Percentiles rank a stretch among this genome's conserved stretches.
Evolutionary conservation across 2,888 invertebrate genomes (phyloP).

Genomic region (Drosophila mayaguana): DNA sequence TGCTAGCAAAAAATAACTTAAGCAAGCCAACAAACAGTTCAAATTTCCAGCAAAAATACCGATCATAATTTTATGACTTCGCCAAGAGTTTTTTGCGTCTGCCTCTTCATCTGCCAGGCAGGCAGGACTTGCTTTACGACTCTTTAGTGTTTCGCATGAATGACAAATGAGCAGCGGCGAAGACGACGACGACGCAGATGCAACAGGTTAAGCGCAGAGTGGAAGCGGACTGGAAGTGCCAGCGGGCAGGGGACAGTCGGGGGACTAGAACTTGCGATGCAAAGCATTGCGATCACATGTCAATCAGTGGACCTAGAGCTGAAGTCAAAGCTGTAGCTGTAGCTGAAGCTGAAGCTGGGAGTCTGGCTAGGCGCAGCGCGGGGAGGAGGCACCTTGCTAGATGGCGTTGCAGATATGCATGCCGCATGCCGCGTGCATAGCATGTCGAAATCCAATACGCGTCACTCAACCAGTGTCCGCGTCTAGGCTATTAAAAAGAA

Average conservation of each 20-base stretch:
- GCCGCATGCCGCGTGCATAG: conserved; percentile 68
- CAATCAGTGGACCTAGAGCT: conserved; percentile 65
- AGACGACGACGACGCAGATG: conserved; percentile 36
- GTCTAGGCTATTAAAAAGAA: conserved; percentile 74
- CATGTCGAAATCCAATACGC: conserved; percentile 77
- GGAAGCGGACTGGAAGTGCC: background rate
- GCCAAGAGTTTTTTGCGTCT: conserved; percentile 26
- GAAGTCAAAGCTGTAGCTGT: conserved; percentile 13
- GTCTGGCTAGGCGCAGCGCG: background rate
- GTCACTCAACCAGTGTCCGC: conserved; percentile 60
- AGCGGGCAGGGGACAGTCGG: background rate
- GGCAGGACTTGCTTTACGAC: conserved; percentile 69
- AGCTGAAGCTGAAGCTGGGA: conserved; percentile 24
- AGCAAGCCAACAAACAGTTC: conserved; percentile 45
- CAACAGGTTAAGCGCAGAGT: conserved; percentile 65
- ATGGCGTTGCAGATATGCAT: conserved; percentile 81
- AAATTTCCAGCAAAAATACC: conserved; percentile 73
- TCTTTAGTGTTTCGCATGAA: conserved; percentile 75
- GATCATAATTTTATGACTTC: conserved; percentile 75
- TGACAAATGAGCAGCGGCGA: conserved; percentile 77
- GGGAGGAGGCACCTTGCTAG: conserved; percentile 15
- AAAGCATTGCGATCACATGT: conserved; percentile 72
- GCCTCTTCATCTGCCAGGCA: conserved; percentile 11
- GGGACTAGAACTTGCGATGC: conserved; percentile 60
- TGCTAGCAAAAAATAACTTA: conserved; percentile 39